phyloP scores from a whole-genome alignment of 2,797 vertebrate genomes.

The Coranthus polyacanthus region DNA sequence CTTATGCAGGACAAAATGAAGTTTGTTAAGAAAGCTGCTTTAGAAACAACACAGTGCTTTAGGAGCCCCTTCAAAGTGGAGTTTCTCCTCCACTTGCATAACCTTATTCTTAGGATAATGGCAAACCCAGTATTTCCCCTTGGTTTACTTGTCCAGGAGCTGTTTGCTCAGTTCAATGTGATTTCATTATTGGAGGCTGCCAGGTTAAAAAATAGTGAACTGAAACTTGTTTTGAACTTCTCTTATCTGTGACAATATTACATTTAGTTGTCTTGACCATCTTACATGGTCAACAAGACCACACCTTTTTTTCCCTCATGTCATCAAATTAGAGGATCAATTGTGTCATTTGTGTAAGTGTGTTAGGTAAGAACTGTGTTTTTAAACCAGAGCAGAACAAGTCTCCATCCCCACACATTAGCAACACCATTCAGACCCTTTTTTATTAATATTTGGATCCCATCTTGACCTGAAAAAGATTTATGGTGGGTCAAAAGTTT shows the following conservation, averaged over 20 bases:
- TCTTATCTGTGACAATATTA: too few species aligned
- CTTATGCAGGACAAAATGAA: neutral
- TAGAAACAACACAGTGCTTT: too few species aligned
- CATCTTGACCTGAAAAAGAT: conserved; percentile 29
- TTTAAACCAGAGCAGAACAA: conserved; percentile 14
- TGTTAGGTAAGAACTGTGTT: neutral
- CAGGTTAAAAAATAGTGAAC: neutral
- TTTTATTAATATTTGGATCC: conserved; percentile 15
- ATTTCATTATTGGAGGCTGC: neutral
- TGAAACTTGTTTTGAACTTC: too few species aligned
- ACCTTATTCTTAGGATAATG: neutral
- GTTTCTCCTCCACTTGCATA: too few species aligned
- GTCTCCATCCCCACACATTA: conserved; percentile 12
- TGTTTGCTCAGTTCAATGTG: neutral
- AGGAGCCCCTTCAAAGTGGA: too few species aligned
- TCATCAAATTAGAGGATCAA: conserved; percentile 4
- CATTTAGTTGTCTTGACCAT: neutral
- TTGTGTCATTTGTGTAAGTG: conserved; percentile 17
- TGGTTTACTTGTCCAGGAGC: neutral
- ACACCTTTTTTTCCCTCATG: neutral
- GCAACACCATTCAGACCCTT: conserved; percentile 1
- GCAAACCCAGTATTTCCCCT: neutral
- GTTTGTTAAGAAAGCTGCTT: neutral
- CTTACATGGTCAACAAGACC: neutral
- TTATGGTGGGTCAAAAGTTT: conserved; percentile 51